A percentile compares a stretch with the other conserved stretches of the same genome.
phyloP scores from a whole-genome alignment of 35 echinoderm and acorn worm genomes.

The Strongylocentrotus purpuratus region DNA sequence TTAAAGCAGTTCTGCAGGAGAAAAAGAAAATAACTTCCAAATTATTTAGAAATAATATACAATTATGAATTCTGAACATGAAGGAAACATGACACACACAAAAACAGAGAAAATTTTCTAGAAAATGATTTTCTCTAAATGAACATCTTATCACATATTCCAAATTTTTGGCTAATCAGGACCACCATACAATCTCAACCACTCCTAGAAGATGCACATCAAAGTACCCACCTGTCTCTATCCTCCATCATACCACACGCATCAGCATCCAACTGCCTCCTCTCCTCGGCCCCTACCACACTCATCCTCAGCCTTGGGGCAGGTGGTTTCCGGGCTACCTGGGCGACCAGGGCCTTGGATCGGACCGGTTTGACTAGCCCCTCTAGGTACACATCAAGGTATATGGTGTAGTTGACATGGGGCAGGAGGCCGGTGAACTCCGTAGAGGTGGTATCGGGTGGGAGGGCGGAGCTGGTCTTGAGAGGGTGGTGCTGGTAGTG shows the following conservation, averaged over 20 bases:
- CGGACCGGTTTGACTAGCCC: slow-evolving; percentile 64
- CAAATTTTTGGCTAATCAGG: no score
- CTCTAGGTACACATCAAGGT: slow-evolving; percentile 71
- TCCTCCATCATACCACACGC: slow-evolving; percentile 74
- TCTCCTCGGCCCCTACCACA: slow-evolving; percentile 60
- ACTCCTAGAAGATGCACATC: background rate
- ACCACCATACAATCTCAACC: no score
- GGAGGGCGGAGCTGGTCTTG: slow-evolving; percentile 58
- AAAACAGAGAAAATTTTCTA: no score
- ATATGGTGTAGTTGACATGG: slow-evolving; percentile 64
- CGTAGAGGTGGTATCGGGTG: slow-evolving; percentile 43
- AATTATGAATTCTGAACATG: no score
- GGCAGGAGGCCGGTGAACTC: slow-evolving; percentile 77
- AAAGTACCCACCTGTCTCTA: slow-evolving; percentile 68
- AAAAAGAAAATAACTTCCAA: no score
- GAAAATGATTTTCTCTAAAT: no score
- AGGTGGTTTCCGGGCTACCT: slow-evolving; percentile 60
- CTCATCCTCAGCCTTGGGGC: slow-evolving; percentile 60
- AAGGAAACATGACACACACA: no score
- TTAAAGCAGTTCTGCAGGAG: no score
- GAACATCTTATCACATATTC: no score
- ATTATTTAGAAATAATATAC: no score
- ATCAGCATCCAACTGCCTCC: slow-evolving; percentile 58
- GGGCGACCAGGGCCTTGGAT: slow-evolving; percentile 53
- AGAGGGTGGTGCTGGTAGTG: slow-evolving; percentile 32